Evolutionary conservation across 2,797 vertebrate species (phyloP), one percentile per base, ranked within the genome.

Genomic region (Phoxinus dragarum): DNA sequence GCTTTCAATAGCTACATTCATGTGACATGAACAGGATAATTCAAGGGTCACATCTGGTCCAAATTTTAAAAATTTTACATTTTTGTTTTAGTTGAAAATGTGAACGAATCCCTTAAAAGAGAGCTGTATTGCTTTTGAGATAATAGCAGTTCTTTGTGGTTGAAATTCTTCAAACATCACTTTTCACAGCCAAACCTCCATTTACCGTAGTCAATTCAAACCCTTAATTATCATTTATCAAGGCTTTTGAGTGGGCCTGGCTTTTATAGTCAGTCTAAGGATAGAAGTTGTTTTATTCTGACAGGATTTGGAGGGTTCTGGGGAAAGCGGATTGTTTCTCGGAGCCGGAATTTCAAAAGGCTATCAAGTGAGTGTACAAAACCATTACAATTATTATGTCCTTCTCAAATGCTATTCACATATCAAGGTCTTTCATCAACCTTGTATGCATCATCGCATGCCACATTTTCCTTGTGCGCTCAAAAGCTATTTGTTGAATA

Each of bases 261-360:
- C 5, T 52, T 81, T 38, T 75, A 49, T 54, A 36, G 27, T 56
- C 23, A 52, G 34, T 59, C 17, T 83, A 44, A 84, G 31, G 31
- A 3, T 1, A 3, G 21, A 27, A 23, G 69, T 27, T 86, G 47
- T 88, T 90, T 88, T 88, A 80, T 3, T 89, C 80, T 85, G 16
- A 59, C 54, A 99, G 97, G 97, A 98, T 67, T 92, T 94, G 66
- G 97, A 98, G 89, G 97, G 97, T 79, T 98, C 97, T 61, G 97
- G 96, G 66, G 84, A 42, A 59, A 95, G 86, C 73, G 89, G 83
- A 67, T 90, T 90, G 78, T 81, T 92, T 61, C 86, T 94, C 84
- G 94, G 89, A 42, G 87, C 91, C 88, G 90, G 94, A 84, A 88
- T 88, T 90, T 89, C 91, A 61, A 91, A 85, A 69, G 90, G 90